phyloP scores from a whole-genome alignment of 2,113 vertebrate species.

The Monopterus albus region DNA sequence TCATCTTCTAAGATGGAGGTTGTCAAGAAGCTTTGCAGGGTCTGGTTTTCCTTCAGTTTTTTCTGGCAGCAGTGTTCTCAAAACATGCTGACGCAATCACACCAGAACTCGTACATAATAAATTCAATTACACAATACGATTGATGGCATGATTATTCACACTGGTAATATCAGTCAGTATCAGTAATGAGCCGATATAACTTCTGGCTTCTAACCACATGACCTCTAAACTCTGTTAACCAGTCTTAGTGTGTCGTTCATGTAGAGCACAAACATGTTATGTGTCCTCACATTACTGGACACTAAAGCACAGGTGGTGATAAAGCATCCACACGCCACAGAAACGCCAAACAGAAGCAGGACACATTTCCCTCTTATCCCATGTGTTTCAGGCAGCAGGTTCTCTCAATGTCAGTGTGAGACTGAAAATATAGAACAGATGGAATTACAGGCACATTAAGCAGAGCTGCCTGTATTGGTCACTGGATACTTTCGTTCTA shows the following conservation, averaged over 20 bases:
- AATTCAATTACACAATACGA: too few relatives aligned
- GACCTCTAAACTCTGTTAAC: background rate
- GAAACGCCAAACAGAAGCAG: background rate
- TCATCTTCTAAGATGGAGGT: conserved; percentile 47
- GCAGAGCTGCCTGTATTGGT: background rate
- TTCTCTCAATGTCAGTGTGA: conserved; percentile 1
- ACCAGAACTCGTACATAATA: too few relatives aligned
- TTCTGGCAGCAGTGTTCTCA: background rate
- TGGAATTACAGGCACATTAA: background rate
- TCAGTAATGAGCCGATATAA: too few relatives aligned
- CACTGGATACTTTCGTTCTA: conserved; percentile 1
- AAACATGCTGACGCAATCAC: too few relatives aligned
- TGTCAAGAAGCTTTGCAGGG: conserved; percentile 45
- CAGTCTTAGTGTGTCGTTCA: too few relatives aligned
- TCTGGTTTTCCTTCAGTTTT: conserved; percentile 26
- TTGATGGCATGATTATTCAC: too few relatives aligned
- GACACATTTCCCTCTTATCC: too few relatives aligned
- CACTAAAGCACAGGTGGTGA: background rate
- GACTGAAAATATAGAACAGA: conserved; percentile 7
- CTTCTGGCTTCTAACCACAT: background rate
- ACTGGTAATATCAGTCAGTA: too few relatives aligned
- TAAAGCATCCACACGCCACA: background rate
- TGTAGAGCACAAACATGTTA: background rate
- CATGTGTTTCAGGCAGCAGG: background rate
- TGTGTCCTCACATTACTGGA: background rate